Evolutionary conservation across 2,113 vertebrate genomes (phyloP).

Genomic region (Notiomystis cincta): DNA sequence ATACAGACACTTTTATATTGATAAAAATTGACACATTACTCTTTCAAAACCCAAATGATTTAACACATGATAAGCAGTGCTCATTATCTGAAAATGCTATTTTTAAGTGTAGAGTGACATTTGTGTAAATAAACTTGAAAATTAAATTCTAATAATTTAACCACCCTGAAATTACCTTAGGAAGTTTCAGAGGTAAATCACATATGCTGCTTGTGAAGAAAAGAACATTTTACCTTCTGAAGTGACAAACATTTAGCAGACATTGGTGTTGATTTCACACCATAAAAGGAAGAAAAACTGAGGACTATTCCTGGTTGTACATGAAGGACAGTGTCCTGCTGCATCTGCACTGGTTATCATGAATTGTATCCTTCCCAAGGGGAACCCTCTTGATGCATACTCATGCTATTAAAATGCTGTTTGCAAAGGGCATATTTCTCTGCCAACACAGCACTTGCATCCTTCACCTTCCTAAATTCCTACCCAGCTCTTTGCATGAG

Average conservation of each 20-base stretch:
- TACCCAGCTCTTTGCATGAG: background rate
- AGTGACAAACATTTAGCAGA: background rate
- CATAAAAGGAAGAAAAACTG: background rate
- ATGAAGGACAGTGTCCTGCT: background rate
- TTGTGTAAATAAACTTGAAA: background rate
- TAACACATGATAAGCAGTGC: background rate
- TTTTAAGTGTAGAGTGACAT: background rate
- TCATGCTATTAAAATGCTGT: background rate
- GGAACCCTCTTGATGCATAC: background rate
- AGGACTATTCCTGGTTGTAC: background rate
- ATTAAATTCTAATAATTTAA: background rate
- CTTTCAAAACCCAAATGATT: background rate
- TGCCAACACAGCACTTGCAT: background rate
- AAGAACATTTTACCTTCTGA: background rate
- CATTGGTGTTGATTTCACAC: background rate
- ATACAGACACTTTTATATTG: background rate
- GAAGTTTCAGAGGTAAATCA: background rate
- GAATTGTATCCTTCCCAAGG: background rate
- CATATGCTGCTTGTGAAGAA: background rate
- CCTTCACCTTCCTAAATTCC: background rate
- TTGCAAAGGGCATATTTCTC: background rate
- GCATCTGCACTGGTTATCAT: background rate
- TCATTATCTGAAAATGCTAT: background rate
- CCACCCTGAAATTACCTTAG: background rate
- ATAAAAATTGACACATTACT: background rate